Evolutionary conservation across 1,140 invertebrate genomes (phyloP).

Genomic region (Piezodorus guildinii): DNA sequence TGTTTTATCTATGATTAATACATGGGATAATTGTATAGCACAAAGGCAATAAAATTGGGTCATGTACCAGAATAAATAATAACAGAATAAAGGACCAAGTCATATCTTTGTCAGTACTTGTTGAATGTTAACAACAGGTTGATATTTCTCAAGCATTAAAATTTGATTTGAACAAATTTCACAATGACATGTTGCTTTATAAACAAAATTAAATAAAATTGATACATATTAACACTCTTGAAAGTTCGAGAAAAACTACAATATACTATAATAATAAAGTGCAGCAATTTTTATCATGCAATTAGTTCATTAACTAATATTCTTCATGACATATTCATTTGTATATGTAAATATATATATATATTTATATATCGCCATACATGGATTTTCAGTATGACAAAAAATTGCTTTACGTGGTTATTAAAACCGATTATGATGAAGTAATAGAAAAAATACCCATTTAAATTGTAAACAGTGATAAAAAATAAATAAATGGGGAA

Average conservation of each 20-base stretch:
- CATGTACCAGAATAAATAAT: too few species aligned
- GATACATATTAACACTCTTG: slow-evolving; percentile 8
- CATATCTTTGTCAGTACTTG: too few species aligned
- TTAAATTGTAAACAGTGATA: background rate
- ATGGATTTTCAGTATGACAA: background rate
- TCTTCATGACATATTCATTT: slow-evolving; percentile 7
- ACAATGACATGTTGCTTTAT: background rate
- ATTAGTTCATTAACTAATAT: slow-evolving; percentile 15
- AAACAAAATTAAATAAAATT: slow-evolving; percentile 1
- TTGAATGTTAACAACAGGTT: background rate
- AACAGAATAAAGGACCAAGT: background rate
- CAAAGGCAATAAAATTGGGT: too few species aligned
- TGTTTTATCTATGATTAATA: too few species aligned
- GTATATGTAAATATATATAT: background rate
- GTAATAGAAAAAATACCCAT: slow-evolving; percentile 1
- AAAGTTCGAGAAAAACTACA: slow-evolving; percentile 3
- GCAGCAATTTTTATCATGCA: slow-evolving; percentile 14
- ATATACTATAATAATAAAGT: slow-evolving; percentile 11
- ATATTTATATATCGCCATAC: background rate
- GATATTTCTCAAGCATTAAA: background rate
- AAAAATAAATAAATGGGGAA: background rate
- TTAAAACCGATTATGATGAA: background rate
- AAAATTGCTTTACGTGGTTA: background rate
- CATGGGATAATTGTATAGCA: too few species aligned
- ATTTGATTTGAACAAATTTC: background rate